Evolutionary conservation across 2,797 vertebrate genomes (phyloP).

Genomic region (Glossophaga mutica): DNA sequence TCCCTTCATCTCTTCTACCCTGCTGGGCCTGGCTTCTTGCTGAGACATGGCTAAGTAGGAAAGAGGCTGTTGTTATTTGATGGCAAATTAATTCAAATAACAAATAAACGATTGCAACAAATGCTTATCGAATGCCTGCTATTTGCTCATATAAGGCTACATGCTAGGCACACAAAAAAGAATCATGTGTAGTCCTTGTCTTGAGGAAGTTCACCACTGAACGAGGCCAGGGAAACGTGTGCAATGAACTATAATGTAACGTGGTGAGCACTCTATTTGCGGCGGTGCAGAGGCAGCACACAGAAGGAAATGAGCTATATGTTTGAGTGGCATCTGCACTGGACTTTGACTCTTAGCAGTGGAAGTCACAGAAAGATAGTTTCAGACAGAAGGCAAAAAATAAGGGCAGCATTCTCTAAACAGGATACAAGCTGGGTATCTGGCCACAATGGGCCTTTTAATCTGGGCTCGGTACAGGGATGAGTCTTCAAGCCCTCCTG

Average conservation of each 20-base stretch:
- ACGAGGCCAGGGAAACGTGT: background rate
- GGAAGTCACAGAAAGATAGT: background rate
- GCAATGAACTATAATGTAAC: background rate
- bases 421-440: background rate
- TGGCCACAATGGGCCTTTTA: background rate
- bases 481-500: background rate
- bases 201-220: background rate
- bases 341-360: background rate
- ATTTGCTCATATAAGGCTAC: background rate
- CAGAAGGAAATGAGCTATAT: background rate
- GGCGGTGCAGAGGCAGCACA: background rate
- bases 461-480: background rate
- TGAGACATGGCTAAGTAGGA: slow-evolving; percentile 54
- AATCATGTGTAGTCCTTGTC: background rate
- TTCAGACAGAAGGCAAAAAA: background rate
- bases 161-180: background rate
- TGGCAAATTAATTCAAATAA: slow-evolving; percentile 66
- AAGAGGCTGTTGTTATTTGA: slow-evolving; percentile 50
- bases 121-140: slow-evolving; percentile 45
- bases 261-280: background rate
- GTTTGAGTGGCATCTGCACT: background rate
- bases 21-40: slow-evolving; percentile 45
- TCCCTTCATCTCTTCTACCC: slow-evolving; percentile 58
- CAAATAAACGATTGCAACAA: slow-evolving; percentile 47
- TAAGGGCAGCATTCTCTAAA: background rate